Evolutionary conservation across 2,113 vertebrate genomes (phyloP), one percentile per base, ranked within the genome.

Genomic region (Caranx melampygus): DNA sequence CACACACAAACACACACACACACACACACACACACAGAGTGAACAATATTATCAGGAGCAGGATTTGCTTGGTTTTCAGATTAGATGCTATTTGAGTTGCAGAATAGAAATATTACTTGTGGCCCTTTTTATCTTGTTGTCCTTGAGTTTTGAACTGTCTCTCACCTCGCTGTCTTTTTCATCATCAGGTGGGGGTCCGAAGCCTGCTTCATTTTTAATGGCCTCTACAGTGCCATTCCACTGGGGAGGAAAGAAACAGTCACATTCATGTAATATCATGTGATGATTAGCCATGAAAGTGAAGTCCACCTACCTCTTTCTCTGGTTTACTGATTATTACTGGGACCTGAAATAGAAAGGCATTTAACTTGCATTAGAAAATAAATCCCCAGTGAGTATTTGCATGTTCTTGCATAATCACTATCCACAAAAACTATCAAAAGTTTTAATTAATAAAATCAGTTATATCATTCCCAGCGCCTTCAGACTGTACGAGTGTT

Each of bases 311-410:
- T 10, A 6, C 47, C 47, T 49, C 11, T 10, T 2, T 42, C 40
- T 42, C 4, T 14, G 45, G 5, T 3, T 47, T 47, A 12, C 2
- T 0, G 4, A 0, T 3, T 34, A 16, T 0, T 4, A 18, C 5
- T 40, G 0, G 16, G 35, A 2, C 20, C 75, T 84, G 67, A 70
- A 75, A 75, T 40, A 59, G 18, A 68, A 75, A 74, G 31, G 5
- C 52, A 60, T 33, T 21, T 4, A 42, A 34, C 51, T 78, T 83
- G 12, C 58, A 61, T 51, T 26, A 21, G 20, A 45, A 58, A 3
- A 45, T 16, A 37, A 9, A 54, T 21, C 20, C 52, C 21, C n/a
- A 21, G n/a, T 21, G 52, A 4, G 20, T n/a, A n/a, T 52, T 52
- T 52, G 49, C 18, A 20, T 20, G 18, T 20, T 62, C 51, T 20